These are phyloP conservation scores for Lycaena phlaeas DNA, from an alignment of 2,888 invertebrate species.

Conservation along the genomic window DNA sequence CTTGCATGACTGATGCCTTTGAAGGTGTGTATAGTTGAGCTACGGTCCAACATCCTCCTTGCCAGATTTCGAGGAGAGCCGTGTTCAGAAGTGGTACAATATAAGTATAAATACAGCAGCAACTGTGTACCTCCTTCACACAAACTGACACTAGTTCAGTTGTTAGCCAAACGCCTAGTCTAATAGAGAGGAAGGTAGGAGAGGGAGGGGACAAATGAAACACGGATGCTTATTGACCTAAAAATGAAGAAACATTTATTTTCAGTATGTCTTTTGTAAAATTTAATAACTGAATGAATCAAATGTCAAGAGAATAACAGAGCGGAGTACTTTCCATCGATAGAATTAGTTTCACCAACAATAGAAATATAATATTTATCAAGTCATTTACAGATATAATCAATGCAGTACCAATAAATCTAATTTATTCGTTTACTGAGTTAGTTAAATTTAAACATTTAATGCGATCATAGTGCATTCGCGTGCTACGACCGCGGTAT, in stretches of 20 bases:
- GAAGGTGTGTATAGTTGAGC: too few species aligned
- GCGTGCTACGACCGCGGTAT: constrained; percentile 36
- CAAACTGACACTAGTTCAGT: too few species aligned
- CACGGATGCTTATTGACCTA: constrained; percentile 77
- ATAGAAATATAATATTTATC: constrained; percentile 70
- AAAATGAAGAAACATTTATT: constrained; percentile 83
- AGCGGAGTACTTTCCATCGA: constrained; percentile 63
- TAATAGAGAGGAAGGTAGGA: too few species aligned
- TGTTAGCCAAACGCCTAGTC: too few species aligned
- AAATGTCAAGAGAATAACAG: constrained; percentile 65
- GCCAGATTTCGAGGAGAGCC: too few species aligned
- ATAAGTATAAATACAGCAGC: too few species aligned
- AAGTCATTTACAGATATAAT: constrained; percentile 68
- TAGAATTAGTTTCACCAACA: constrained; percentile 65
- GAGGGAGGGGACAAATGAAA: constrained; percentile 48
- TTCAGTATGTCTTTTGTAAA: constrained; percentile 78
- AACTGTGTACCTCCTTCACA: too few species aligned
- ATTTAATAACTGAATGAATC: constrained; percentile 73
- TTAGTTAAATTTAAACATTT: constrained; percentile 60
- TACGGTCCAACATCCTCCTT: too few species aligned
- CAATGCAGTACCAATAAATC: constrained; percentile 66
- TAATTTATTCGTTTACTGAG: constrained; percentile 68
- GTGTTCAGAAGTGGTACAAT: too few species aligned
- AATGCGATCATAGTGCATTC: constrained; percentile 37
- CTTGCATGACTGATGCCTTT: too few species aligned